Evolutionary conservation across 2,113 vertebrate genomes (phyloP).

Genomic region (Caloenas nicobarica): DNA sequence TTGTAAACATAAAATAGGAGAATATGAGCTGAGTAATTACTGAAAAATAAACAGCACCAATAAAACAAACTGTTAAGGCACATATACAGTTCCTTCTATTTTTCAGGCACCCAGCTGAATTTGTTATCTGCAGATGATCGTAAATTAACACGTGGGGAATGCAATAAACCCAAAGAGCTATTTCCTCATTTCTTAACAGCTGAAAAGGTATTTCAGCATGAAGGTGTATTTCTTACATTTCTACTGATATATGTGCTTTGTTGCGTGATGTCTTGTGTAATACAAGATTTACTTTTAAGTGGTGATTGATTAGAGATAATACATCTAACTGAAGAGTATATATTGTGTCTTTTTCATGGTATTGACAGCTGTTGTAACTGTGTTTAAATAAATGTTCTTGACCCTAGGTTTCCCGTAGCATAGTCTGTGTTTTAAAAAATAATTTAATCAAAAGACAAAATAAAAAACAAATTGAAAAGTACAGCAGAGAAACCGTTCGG

Average conservation of each 20-base stretch:
- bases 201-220: not conserved
- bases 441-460: too few relatives aligned
- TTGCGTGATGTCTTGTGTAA: not conserved
- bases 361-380: not conserved
- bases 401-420: too few relatives aligned
- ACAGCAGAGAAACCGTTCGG: too few relatives aligned
- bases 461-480: too few relatives aligned
- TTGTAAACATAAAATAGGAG: not conserved
- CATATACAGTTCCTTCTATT: not conserved
- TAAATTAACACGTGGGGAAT: not conserved
- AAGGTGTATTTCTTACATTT: not conserved
- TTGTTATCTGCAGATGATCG: slow-evolving; percentile 11
- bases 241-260: not conserved
- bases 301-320: not conserved
- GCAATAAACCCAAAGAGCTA: not conserved
- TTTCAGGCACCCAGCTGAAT: not conserved
- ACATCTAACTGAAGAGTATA: not conserved
- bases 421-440: too few relatives aligned
- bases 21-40: slow-evolving; percentile 2
- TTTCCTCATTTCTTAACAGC: not conserved
- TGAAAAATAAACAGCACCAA: not conserved
- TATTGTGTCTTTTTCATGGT: not conserved
- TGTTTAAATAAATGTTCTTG: too few relatives aligned
- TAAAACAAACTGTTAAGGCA: not conserved
- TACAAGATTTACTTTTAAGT: not conserved